These are phyloP conservation scores for Cheilinus undulatus DNA, from an alignment of 2,113 vertebrate genomes.

Conservation along the genomic window DNA sequence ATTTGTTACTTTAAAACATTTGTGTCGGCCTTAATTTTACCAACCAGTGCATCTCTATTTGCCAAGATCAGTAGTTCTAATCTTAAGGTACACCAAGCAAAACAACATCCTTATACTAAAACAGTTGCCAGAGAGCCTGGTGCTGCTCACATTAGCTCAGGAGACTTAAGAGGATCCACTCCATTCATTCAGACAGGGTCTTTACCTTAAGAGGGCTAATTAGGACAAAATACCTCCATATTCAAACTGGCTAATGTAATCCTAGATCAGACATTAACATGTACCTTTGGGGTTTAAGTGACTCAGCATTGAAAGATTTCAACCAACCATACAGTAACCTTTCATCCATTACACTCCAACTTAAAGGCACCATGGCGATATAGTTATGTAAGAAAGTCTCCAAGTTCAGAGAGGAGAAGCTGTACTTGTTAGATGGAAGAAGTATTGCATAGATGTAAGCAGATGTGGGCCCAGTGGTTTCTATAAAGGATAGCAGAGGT, in stretches of 20 bases:
- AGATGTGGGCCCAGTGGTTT: slow-evolving; percentile 54
- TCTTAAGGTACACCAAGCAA: too few species aligned
- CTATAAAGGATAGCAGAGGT: slow-evolving; percentile 49
- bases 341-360: slow-evolving; percentile 36
- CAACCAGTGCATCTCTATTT: too few species aligned
- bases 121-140: too few species aligned
- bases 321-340: slow-evolving; percentile 48
- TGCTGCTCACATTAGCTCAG: too few species aligned
- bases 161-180: too few species aligned
- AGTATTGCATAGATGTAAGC: slow-evolving; percentile 48
- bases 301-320: slow-evolving; percentile 21
- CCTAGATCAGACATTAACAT: slow-evolving; percentile 25
- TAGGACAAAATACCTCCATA: too few species aligned
- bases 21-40: too few species aligned
- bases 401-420: slow-evolving; percentile 18
- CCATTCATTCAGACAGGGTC: too few species aligned
- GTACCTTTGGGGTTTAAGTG: slow-evolving; percentile 23
- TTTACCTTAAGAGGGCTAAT: too few species aligned
- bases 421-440: slow-evolving; percentile 15
- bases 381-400: slow-evolving; percentile 59
- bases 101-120: too few species aligned
- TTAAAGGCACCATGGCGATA: slow-evolving; percentile 44
- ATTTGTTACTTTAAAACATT: too few species aligned
- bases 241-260: background rate
- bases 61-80: too few species aligned